Conservation (phyloP, 1,140 invertebrate genomes). For the Drosophila repleta region DNA sequence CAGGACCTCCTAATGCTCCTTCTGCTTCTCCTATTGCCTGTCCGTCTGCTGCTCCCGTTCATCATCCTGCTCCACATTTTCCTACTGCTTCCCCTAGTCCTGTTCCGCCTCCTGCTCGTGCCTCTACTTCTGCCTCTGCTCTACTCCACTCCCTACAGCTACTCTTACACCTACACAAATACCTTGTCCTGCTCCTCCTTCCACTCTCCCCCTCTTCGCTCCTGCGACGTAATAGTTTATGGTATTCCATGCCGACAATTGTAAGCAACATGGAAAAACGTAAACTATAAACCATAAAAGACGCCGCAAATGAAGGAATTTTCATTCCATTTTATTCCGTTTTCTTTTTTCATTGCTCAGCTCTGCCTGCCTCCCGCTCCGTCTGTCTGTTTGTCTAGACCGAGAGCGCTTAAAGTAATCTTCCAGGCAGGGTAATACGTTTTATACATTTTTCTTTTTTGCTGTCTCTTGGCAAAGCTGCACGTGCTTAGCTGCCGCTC, state of each 20-base stretch:
- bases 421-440: conserved; percentile 2
- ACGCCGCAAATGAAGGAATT: conserved; percentile 19
- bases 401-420: conserved; percentile 20
- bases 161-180: too few relatives aligned
- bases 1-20: too few relatives aligned
- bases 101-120: too few relatives aligned
- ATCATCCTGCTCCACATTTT: too few relatives aligned
- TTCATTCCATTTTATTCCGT: conserved; percentile 15
- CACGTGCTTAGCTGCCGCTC: conserved; percentile 15
- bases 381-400: conserved; percentile 19
- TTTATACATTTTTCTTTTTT: not conserved
- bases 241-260: conserved; percentile 34
- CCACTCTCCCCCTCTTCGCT: too few relatives aligned
- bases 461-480: not conserved
- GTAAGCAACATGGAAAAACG: conserved; percentile 3
- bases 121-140: too few relatives aligned
- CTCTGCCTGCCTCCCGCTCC: not conserved
- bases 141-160: too few relatives aligned
- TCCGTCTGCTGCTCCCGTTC: too few relatives aligned
- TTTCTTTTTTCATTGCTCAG: conserved; percentile 3
- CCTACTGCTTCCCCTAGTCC: too few relatives aligned
- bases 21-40: too few relatives aligned
- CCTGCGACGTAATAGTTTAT: conserved; percentile 53
- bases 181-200: too few relatives aligned
- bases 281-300: conserved; percentile 31